Evolutionary conservation across 2,888 invertebrate species (phyloP).

Genomic region (Coelogynopora nodosa): DNA sequence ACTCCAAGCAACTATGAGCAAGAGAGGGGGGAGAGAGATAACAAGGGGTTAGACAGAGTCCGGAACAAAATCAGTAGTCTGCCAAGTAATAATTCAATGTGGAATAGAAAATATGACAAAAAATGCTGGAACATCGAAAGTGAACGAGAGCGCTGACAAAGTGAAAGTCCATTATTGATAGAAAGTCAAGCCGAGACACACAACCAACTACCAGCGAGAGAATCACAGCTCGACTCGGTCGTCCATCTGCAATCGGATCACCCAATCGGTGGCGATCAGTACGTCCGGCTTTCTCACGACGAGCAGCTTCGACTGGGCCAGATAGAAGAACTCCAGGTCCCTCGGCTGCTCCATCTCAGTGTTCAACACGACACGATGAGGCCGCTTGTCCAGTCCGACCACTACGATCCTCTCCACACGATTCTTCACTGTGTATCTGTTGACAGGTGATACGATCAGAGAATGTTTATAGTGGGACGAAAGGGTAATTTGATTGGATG

Average conservation of each 20-base stretch:
- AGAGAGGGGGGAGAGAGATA: not conserved
- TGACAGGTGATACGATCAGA: no score
- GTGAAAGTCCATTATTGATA: no score
- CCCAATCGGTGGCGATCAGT: slow-evolving; percentile 73
- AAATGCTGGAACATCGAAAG: not conserved
- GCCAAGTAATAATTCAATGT: not conserved
- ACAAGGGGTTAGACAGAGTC: not conserved
- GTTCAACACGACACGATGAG: slow-evolving; percentile 66
- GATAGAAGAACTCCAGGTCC: slow-evolving; percentile 69
- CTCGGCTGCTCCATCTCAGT: slow-evolving; percentile 64
- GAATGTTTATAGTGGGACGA: no score
- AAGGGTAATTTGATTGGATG: no score
- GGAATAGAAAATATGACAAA: no score
- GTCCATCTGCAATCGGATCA: slow-evolving; percentile 61
- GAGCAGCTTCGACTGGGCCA: slow-evolving; percentile 68
- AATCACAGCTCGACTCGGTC: not conserved
- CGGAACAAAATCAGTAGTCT: not conserved
- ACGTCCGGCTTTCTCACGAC: slow-evolving; percentile 77
- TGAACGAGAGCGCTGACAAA: no score
- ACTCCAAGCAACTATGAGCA: not conserved
- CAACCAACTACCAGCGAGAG: no score
- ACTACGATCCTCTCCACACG: slow-evolving; percentile 75
- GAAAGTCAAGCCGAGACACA: no score
- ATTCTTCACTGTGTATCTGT: not conserved
- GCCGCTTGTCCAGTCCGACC: slow-evolving; percentile 70